Conservation (phyloP, 2,888 invertebrate species). For the Scaptomyza tumidula region DNA sequence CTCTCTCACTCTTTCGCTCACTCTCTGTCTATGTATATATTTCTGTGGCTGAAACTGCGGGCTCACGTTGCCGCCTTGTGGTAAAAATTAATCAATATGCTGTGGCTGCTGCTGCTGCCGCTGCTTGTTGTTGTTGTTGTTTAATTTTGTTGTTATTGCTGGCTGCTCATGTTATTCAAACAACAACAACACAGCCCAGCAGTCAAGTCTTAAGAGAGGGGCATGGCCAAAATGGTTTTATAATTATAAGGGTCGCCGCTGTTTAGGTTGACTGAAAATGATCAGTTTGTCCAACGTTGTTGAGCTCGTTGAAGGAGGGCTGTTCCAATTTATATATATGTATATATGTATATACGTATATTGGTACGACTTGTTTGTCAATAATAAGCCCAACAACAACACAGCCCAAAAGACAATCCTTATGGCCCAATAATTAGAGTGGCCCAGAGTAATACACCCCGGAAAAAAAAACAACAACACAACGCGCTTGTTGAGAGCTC, state of each 20-base stretch:
- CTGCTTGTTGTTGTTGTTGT: slow-evolving; percentile 39
- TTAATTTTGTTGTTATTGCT: slow-evolving; percentile 39
- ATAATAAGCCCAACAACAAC: slow-evolving; percentile 33
- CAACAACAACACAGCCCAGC: slow-evolving; percentile 34
- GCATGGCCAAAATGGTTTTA: slow-evolving; percentile 63
- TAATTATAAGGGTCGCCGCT: slow-evolving; percentile 71
- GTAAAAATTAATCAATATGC: slow-evolving; percentile 75
- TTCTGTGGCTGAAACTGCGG: slow-evolving; percentile 34
- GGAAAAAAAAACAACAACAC: slow-evolving; percentile 26
- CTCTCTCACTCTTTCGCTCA: neutral
- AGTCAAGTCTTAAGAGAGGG: neutral
- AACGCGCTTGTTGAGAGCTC: slow-evolving; percentile 2
- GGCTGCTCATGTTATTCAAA: slow-evolving; percentile 52
- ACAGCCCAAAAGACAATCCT: slow-evolving; percentile 38
- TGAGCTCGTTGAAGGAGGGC: slow-evolving; percentile 47
- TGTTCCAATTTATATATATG: slow-evolving; percentile 23
- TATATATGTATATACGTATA: neutral
- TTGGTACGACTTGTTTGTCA: slow-evolving; percentile 58
- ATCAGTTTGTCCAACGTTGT: slow-evolving; percentile 60
- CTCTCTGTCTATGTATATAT: too few species aligned
- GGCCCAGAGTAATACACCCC: slow-evolving; percentile 7
- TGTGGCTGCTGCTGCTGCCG: slow-evolving; percentile 13
- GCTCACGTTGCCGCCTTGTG: slow-evolving; percentile 31
- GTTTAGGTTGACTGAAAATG: slow-evolving; percentile 68
- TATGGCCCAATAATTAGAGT: slow-evolving; percentile 35